Evolutionary conservation across 2,113 vertebrate genomes (phyloP), one percentile per base, ranked within the genome.

Genomic region (Ornithorhynchus anatinus): DNA sequence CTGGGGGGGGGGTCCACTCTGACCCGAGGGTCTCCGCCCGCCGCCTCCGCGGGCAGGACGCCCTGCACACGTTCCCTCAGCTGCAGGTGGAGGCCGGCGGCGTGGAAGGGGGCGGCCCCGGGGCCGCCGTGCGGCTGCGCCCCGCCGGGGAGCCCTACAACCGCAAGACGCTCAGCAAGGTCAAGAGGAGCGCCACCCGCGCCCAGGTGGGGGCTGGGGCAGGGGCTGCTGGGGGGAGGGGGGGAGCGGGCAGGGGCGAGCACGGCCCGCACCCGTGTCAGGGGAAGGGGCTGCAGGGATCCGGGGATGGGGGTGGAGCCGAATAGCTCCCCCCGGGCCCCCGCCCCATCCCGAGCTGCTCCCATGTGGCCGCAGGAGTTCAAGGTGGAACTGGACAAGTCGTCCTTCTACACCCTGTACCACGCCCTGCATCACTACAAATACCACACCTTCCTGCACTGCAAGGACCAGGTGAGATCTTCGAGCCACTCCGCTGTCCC

Each of bases 341-440:
- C 22, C 10, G 11, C n/a, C 38, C 14, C 23, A 13, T 33, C 42
- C 17, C 77, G 96, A 91, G 89, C 23, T 1, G 47, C 16, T 40
- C 19, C 1, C 0, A 16, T 12, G 11, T 10, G 3, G 45, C 19
- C 48, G 10, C 45, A 97, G 96, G 96, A 97, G 89, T 94, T 97
- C 86, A 96, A 94, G 80, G 93, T 97, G 54, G 95, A 96, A 63
- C 80, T 93, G 27, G 96, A 97, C 54, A 93, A 93, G n/a, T 96
- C 94, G 13, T 89, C 93, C 27, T 92, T 96, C 84, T 97, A 96
- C 89, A 95, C 94, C 37, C 94, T 97, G 27, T 97, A 96, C 84
- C 96, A 97, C 81, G 96, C 95, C n/a, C 92, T 97, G 63, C 96
- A 97, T 85, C 96, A 97, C 89, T 97, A 97, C 88, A 97, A 97